Evolutionary conservation across 1,140 invertebrate species (phyloP).

Genomic region (Acromyrmex echinatior): DNA sequence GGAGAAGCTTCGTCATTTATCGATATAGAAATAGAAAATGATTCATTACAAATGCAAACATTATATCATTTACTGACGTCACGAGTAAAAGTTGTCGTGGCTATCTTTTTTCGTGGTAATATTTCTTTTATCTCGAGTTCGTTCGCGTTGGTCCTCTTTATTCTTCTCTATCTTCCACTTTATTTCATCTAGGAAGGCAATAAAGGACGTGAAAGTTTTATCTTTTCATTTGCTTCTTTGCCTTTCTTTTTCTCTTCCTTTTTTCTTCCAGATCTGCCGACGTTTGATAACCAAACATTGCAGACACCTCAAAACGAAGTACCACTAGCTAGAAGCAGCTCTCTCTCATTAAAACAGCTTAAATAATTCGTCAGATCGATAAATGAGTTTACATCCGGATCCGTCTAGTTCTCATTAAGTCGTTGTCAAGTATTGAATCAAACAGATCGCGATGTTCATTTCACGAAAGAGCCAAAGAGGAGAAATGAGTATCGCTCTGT

Average conservation of each 20-base stretch:
- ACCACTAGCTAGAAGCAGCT: background rate
- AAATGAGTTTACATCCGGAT: conserved; percentile 46
- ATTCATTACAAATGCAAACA: conserved; percentile 27
- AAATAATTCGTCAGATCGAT: conserved; percentile 40
- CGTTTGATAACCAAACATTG: conserved; percentile 39
- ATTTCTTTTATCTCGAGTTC: conserved; percentile 41
- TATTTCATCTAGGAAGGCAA: conserved; percentile 49
- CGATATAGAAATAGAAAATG: conserved; percentile 20
- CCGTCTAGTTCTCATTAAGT: background rate
- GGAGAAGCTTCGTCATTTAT: background rate
- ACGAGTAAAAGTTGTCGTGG: conserved; percentile 17
- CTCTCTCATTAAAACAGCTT: conserved; percentile 30
- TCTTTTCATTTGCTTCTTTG: conserved; percentile 43
- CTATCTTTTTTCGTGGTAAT: conserved; percentile 2
- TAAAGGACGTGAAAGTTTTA: conserved; percentile 64
- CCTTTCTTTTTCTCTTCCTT: background rate
- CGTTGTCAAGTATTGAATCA: conserved; percentile 14
- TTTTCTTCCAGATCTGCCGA: background rate
- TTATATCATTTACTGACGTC: conserved; percentile 12
- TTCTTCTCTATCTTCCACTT: conserved; percentile 54
- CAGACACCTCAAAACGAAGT: background rate
- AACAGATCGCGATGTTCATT: conserved; percentile 27
- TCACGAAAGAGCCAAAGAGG: background rate
- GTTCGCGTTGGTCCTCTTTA: conserved; percentile 25
- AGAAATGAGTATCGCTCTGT: background rate